Evolutionary conservation across 2,113 vertebrate species (phyloP).

Genomic region (Coryphaenoides rupestris): DNA sequence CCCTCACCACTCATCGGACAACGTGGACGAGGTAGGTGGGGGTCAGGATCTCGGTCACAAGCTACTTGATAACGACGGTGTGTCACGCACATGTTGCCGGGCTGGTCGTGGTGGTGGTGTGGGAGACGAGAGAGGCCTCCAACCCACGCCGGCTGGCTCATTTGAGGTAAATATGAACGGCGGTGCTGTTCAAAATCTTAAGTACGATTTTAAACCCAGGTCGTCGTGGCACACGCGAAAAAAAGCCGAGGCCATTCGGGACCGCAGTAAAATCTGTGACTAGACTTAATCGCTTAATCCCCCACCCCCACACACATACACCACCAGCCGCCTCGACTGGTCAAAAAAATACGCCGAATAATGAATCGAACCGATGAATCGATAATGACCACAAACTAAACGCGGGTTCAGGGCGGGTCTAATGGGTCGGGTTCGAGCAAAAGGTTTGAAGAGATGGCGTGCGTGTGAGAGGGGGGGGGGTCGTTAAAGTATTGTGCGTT

Average conservation of each 20-base stretch:
- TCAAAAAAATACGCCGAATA: too few relatives aligned
- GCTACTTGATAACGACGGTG: neutral
- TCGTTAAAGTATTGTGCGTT: neutral
- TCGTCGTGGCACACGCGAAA: conserved; percentile 12
- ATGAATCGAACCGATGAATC: too few relatives aligned
- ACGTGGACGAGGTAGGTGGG: too few relatives aligned
- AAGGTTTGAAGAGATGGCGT: too few relatives aligned
- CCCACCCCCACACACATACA: conserved; percentile 57
- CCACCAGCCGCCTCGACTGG: conserved; percentile 27
- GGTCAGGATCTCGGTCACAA: too few relatives aligned
- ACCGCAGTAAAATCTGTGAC: conserved; percentile 54
- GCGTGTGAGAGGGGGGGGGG: too few relatives aligned
- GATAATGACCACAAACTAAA: too few relatives aligned
- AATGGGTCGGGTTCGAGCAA: too few relatives aligned
- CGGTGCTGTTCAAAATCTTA: neutral
- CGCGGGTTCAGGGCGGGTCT: too few relatives aligned
- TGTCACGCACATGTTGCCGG: conserved; percentile 6
- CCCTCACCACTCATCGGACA: too few relatives aligned
- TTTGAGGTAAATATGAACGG: neutral
- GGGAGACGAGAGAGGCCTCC: conserved; percentile 4
- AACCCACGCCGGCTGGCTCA: neutral
- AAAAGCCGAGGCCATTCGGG: conserved; percentile 42
- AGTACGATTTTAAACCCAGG: conserved; percentile 14
- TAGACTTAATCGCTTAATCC: conserved; percentile 63
- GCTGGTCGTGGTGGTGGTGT: neutral